A percentile compares a stretch with the other conserved stretches of the same genome.
phyloP scores from a whole-genome alignment of 92 coral and sea anemone species.

The Porites rus region DNA sequence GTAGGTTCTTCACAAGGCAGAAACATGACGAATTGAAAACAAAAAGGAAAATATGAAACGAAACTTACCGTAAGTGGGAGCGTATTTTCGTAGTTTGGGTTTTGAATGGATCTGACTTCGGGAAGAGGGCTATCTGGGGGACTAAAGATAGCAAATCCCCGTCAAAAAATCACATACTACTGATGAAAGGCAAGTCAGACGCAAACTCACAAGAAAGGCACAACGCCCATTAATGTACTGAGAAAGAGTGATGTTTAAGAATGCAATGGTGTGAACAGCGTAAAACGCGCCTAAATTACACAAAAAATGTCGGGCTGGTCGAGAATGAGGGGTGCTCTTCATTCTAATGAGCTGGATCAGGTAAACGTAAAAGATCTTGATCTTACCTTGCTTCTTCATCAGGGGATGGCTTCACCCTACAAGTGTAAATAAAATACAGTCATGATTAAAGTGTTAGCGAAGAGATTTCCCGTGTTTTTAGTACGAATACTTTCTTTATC shows the following conservation, averaged over 20 bases:
- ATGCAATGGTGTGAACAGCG: no score
- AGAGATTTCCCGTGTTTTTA: background rate
- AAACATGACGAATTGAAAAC: background rate
- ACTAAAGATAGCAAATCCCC: background rate
- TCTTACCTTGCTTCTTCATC: slow-evolving; percentile 11
- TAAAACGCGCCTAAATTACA: no score
- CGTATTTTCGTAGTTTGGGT: slow-evolving; percentile 72
- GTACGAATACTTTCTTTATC: no score
- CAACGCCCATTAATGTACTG: no score
- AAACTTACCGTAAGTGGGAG: slow-evolving; percentile 32
- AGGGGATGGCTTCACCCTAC: slow-evolving; percentile 20
- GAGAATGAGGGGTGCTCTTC: no score
- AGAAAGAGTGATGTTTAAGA: no score
- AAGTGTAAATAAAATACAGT: background rate
- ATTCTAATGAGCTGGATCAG: no score
- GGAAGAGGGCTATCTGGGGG: background rate
- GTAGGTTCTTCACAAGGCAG: no score
- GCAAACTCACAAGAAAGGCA: no score
- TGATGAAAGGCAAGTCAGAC: background rate
- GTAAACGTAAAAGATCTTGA: no score
- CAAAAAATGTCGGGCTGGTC: no score
- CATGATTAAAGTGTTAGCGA: background rate
- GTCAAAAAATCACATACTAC: background rate
- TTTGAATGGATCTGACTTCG: slow-evolving; percentile 40
- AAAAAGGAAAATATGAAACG: background rate